A percentile compares a stretch with the other conserved stretches of the same genome.
Evolutionary conservation across 2,113 vertebrate genomes (phyloP).

Genomic region (Oryzias woworae): DNA sequence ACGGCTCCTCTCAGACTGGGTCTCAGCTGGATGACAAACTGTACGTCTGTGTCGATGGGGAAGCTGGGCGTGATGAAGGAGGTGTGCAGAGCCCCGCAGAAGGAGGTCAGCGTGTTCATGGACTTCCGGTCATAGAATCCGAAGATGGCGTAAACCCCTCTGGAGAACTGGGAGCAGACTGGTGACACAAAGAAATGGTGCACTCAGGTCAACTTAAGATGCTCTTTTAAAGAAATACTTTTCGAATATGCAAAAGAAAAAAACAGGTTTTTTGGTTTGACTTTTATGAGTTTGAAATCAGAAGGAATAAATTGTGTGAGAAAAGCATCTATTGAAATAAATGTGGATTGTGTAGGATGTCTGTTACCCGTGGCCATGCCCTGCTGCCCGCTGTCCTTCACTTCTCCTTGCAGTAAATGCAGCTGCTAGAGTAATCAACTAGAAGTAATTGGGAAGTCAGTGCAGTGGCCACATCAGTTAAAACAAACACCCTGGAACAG

Average conservation of each 20-base stretch:
- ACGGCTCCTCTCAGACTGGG: constrained; percentile 88
- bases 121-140: constrained; percentile 99
- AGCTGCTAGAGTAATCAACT: constrained; percentile 65
- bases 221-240: background rate
- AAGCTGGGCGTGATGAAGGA: constrained; percentile 97
- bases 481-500: constrained; percentile 67
- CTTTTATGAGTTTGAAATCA: constrained; percentile 9
- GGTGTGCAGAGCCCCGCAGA: constrained; percentile 96
- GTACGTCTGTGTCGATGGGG: constrained; percentile 92
- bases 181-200: constrained; percentile 44
- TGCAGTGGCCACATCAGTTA: constrained; percentile 58
- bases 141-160: constrained; percentile 97
- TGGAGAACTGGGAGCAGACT: constrained; percentile 99
- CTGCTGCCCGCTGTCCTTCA: constrained; percentile 60
- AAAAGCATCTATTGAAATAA: constrained; percentile 39
- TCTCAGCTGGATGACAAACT: constrained; percentile 98
- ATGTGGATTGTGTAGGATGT: constrained; percentile 41
- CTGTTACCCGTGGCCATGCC: constrained; percentile 37
- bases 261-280: background rate
- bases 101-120: constrained; percentile 97
- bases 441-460: constrained; percentile 69
- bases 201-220: constrained; percentile 6
- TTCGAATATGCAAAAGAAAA: background rate
- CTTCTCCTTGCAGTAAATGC: constrained; percentile 69
- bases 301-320: constrained; percentile 32